Evolutionary conservation across 2,888 invertebrate genomes (phyloP).

Genomic region (Liopterus haemorrhoidalis): DNA sequence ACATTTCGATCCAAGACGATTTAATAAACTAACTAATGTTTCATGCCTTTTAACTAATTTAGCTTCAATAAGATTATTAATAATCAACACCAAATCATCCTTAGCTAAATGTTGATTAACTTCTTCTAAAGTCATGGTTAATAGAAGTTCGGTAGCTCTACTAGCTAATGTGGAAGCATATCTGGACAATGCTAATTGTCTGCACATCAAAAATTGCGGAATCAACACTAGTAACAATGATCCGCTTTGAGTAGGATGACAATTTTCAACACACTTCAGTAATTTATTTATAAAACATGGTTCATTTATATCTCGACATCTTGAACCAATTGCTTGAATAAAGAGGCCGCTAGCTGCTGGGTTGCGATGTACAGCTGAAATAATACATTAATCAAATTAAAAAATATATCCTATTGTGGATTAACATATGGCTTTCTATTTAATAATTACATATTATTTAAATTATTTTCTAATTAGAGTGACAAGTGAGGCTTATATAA

Average conservation of each 20-base stretch:
- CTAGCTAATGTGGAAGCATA: constrained; percentile 68
- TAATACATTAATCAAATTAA: no score
- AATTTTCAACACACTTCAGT: constrained; percentile 62
- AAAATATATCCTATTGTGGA: no score
- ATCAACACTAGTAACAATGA: constrained; percentile 58
- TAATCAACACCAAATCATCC: constrained; percentile 62
- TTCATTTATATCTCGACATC: constrained; percentile 54
- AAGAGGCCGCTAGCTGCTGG: constrained; percentile 64
- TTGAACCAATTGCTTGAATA: constrained; percentile 63
- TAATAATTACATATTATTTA: no score
- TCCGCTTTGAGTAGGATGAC: constrained; percentile 66
- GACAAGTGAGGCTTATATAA: no score
- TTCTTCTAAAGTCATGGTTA: constrained; percentile 56
- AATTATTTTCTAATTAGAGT: no score
- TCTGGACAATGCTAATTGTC: constrained; percentile 61
- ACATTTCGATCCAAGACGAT: constrained; percentile 56
- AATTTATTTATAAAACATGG: constrained; percentile 63
- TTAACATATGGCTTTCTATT: no score
- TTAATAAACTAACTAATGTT: constrained; percentile 55
- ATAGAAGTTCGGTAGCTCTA: constrained; percentile 61
- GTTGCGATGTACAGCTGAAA: constrained; percentile 56
- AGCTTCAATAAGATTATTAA: constrained; percentile 55
- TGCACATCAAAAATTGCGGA: constrained; percentile 60
- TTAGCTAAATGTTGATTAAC: constrained; percentile 60
- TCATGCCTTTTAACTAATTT: constrained; percentile 57